phyloP scores from a whole-genome alignment of 2,888 invertebrate genomes.

The Acanthosepion esculentum region DNA sequence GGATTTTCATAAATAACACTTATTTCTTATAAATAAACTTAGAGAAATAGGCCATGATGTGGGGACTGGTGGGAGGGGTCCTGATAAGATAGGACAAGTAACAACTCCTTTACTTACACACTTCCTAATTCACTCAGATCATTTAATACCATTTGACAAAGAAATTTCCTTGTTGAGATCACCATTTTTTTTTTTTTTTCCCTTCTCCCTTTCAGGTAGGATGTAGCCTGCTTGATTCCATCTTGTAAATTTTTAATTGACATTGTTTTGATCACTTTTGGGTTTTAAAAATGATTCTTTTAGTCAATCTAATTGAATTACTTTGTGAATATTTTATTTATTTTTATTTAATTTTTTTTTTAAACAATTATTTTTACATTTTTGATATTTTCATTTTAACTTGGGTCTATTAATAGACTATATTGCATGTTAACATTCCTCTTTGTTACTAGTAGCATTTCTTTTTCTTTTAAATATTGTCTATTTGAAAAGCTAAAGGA shows the following conservation, averaged over 20 bases:
- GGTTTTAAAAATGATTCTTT: background rate
- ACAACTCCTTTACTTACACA: background rate
- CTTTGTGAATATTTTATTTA: background rate
- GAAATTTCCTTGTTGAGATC: background rate
- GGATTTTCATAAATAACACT: conserved; percentile 34
- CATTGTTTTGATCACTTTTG: too few relatives aligned
- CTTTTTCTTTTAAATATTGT: background rate
- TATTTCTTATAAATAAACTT: background rate
- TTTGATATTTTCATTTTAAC: background rate
- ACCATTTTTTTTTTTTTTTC: too few relatives aligned
- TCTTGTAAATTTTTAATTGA: background rate
- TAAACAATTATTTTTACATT: background rate
- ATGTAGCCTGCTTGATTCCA: background rate
- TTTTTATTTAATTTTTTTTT: background rate
- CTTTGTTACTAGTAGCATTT: background rate
- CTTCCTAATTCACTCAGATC: background rate
- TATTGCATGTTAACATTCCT: conserved; percentile 20
- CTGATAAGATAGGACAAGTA: too few relatives aligned
- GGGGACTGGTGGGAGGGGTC: background rate
- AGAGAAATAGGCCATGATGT: background rate
- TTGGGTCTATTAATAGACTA: background rate
- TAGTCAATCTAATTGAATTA: background rate
- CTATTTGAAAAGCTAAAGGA: background rate
- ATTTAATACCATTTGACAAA: background rate
- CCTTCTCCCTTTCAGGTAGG: background rate